Evolutionary conservation across 2,888 invertebrate species (phyloP), one percentile per base, ranked within the genome.

Genomic region (Cataglyphis albicans): DNA sequence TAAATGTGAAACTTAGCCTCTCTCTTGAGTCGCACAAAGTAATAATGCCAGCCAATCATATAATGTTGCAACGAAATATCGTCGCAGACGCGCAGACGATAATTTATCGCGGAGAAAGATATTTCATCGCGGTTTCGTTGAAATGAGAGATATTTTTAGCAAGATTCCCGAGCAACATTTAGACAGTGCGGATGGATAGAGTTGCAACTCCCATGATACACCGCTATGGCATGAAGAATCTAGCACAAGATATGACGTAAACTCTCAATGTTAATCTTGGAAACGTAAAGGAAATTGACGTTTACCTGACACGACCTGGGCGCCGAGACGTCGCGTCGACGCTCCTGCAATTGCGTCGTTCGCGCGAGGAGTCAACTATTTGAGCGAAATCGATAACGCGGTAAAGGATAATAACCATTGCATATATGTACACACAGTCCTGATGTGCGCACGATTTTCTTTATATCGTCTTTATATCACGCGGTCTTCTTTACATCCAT

Each of bases 261-360:
- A 70, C n/a, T 35, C 15, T 61, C 41, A 41, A 65, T 38, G 44
- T 81, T 52, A 63, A 44, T 55, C 68, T 32, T 25, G 64, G 35
- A 48, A 48, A 29, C 48, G 44, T 57, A 44, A 82, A 73, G 68
- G 9, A 10, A 61, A 35, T 35, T 38, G 61, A 64, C 29, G 59
- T 55, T 59, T 59, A 59, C 76, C 57, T 73, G 63, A 25, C 82
- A 65, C 29, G 78, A 52, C n/a, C 52, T 52, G 52, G 84, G 84
- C 82, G 84, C 87, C 84, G 82, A 80, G 61, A 82, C 75, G 84
- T 83, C 89, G 82, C 84, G 78, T 38, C 81, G 83, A 82, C 84
- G 85, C 57, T 87, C 68, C 85, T 88, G 89, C 64, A 84, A 85
- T 76, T 88, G 85, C 88, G 87, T 73, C 82, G 86, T 80, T 84